Evolutionary conservation across 2,888 invertebrate genomes (phyloP).

Genomic region (Mythimna vitellina): DNA sequence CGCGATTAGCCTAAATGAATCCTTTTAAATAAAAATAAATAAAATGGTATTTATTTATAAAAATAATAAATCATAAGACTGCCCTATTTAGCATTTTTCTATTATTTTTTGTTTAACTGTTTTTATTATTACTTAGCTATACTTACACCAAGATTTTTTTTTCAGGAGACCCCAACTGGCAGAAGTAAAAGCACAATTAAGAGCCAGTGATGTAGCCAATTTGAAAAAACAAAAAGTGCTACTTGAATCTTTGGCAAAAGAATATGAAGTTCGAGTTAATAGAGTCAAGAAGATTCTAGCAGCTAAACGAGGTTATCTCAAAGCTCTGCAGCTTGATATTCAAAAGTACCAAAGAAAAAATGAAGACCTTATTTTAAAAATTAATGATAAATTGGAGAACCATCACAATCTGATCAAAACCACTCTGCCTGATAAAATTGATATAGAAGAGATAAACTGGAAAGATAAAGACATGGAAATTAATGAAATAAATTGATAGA

Average conservation of each 20-base stretch:
- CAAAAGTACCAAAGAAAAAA: constrained; percentile 86
- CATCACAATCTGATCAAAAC: constrained; percentile 73
- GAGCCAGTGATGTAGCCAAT: constrained; percentile 80
- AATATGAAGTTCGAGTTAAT: constrained; percentile 82
- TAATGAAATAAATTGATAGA: constrained; percentile 76
- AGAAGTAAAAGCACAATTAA: constrained; percentile 82
- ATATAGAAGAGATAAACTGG: constrained; percentile 76
- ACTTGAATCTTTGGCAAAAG: constrained; percentile 81
- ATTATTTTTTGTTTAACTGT: background rate
- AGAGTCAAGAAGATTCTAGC: constrained; percentile 80
- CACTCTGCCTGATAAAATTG: constrained; percentile 66
- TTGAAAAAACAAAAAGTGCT: constrained; percentile 82
- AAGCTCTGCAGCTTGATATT: constrained; percentile 84
- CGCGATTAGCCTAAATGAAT: background rate
- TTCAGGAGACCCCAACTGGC: constrained; percentile 84
- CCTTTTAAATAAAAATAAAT: background rate
- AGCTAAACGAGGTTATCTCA: constrained; percentile 84
- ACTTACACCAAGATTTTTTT: background rate
- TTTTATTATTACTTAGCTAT: too few species aligned
- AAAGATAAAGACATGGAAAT: constrained; percentile 75
- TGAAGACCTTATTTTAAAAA: constrained; percentile 78
- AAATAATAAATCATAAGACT: background rate
- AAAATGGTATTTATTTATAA: background rate
- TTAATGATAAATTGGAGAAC: constrained; percentile 79
- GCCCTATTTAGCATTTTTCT: too few species aligned